Base-by-base conservation (phyloP, 1,140 invertebrate genomes). In the Papilio aristodemus region DNA sequence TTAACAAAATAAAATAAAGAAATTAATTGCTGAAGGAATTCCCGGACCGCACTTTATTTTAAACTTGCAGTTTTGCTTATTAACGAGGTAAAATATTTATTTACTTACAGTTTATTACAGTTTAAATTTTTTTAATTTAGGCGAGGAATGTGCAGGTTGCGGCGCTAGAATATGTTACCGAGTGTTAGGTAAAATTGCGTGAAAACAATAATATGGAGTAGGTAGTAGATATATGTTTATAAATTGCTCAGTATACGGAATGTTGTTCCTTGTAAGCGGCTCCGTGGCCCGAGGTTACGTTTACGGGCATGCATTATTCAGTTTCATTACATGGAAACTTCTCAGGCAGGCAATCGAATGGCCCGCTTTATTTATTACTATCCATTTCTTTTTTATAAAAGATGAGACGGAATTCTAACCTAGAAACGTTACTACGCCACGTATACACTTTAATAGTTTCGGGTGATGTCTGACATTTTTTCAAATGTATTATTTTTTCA, bases 291-390 rank as follows among this genome's bases (percentile, higher is more conserved):
- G 17, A 50, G 46, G 46, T 50, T 50, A 50, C 46, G 46, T 50
- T 50, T 50, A 50, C 17, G 19, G 3, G 17, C 46, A 50, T 50
- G 46, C 46, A 50, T 50, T 50, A 50, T 50, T 50, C 46, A 50
- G 46, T 50, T 50, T 50, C 46, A 50, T 50, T 50, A 50, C 46
- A 22, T 50, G 46, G 46, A 50, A 22, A 50, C 46, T 50, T 17
- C 19, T 50, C 19, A 50, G 46, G 46, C 46, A 46, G 14, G 41
- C 41, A 50, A 50, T 50, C 46, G 46, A 50, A 50, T 50, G 46
- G 46, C 17, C 46, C 19, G 46, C 46, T 50, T 50, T 50, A 50
- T 50, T 50, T 50, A 50, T 50, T 50, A 25, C 46, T 50, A 25
- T 13, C 4, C 46, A 50, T 50, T 50, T 13, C 46, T 50, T 50